Base-by-base conservation (phyloP, 2,113 vertebrate species). In the Ceratotherium simum region DNA sequence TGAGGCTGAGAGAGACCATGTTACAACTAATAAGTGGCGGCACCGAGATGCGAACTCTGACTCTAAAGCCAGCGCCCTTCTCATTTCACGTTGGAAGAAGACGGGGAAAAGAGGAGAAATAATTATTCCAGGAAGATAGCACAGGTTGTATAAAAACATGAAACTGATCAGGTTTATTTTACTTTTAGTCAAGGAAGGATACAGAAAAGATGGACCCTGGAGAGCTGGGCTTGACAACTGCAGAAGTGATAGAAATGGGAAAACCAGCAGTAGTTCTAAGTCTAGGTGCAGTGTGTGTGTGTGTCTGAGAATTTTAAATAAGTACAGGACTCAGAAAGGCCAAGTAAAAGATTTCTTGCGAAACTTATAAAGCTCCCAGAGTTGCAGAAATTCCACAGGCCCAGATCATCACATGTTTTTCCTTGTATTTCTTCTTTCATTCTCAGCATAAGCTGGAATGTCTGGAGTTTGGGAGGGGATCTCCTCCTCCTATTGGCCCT, bases 311-410 rank as follows among this genome's bases (percentile, higher is more conserved):
- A 31, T 51, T 90, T n/a, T 51, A n/a, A 69, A 79, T 21, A 80
- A 64, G 90, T 58, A 14, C 3, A 72, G 17, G 9, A 48, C 39
- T 75, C n/a, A 36, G 21, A 72, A 83, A 46, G 25, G 5, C 46
- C 27, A 88, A 87, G 62, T 12, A 18, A 33, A 51, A 87, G 29
- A 29, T 60, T 92, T 79, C 62, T 90, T 72, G 17, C 18, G 78
- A 65, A 88, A 91, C 46, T 70, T 81, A 8, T 33, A 65, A 62
- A 69, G 69, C 79, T 48, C 58, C 23, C 36, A 27, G 64, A 93
- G 79, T 48, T 72, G 20, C 54, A 90, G 90, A 90, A 96, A 95
- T 91, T 88, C 48, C 69, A 73, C 13, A 76, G 67, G 46, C 70
- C 36, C 21, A 87, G 48, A 58, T 36, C 31, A 33, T 82, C 42